A percentile compares a stretch with the other conserved stretches of the same genome.
These are phyloP conservation scores for Epirrhoe tristata DNA, from an alignment of 2,888 invertebrate species.

Conservation along the genomic window DNA sequence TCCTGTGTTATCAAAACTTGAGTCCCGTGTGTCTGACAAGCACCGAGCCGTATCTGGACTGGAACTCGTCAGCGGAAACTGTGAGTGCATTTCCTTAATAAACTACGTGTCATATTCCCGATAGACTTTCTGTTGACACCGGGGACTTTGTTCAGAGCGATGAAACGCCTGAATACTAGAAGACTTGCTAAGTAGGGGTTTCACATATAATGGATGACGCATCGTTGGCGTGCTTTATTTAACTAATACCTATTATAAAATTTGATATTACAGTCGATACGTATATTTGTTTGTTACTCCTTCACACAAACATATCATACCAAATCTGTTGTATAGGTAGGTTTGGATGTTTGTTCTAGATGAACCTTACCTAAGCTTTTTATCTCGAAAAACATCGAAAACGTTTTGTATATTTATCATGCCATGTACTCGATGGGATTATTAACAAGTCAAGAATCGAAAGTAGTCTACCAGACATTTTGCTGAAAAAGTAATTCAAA, in stretches of 20 bases:
- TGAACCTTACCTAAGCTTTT: too few relatives aligned
- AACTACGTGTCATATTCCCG: slow-evolving; percentile 43
- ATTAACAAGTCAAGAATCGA: too few relatives aligned
- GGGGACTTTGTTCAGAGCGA: not conserved
- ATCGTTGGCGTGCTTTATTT: not conserved
- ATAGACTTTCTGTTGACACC: slow-evolving; percentile 6
- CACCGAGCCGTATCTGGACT: slow-evolving; percentile 43
- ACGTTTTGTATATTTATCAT: too few relatives aligned
- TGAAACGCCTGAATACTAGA: not conserved
- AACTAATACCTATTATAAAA: too few relatives aligned
- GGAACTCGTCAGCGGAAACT: slow-evolving; percentile 49
- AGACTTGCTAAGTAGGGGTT: not conserved
- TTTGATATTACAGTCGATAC: too few relatives aligned
- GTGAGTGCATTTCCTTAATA: slow-evolving; percentile 50
- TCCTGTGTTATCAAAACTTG: not conserved
- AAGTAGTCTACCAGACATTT: not conserved
- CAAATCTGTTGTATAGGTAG: too few relatives aligned
- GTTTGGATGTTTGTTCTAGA: too few relatives aligned
- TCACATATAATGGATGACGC: not conserved
- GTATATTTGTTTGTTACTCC: too few relatives aligned
- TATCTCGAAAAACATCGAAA: too few relatives aligned
- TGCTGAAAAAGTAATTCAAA: not conserved
- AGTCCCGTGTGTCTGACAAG: slow-evolving; percentile 38
- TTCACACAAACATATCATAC: too few relatives aligned
- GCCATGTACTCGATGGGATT: too few relatives aligned